phyloP scores from a whole-genome alignment of 2,797 vertebrate species.

The Sebastes cheni region DNA sequence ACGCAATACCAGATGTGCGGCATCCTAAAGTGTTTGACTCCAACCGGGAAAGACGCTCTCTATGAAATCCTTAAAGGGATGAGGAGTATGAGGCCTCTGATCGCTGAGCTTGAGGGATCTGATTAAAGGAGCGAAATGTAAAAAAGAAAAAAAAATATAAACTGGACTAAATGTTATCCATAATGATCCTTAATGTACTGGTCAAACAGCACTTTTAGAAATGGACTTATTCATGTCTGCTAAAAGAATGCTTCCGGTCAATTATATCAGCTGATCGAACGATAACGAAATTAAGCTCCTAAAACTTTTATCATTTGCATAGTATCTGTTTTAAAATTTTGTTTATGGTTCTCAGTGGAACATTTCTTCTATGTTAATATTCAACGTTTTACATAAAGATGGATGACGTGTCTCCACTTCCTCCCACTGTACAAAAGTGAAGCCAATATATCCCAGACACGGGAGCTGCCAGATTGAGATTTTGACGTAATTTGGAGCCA shows the following conservation, averaged over 20 bases:
- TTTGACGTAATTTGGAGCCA: too few relatives aligned
- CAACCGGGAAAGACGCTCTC: neutral
- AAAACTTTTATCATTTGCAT: neutral
- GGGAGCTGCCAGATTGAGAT: too few relatives aligned
- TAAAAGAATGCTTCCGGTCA: neutral
- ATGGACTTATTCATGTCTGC: neutral
- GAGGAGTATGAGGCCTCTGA: neutral
- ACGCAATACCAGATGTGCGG: neutral
- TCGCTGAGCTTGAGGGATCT: neutral
- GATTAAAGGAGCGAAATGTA: neutral
- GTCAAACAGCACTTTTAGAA: neutral
- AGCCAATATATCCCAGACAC: too few relatives aligned
- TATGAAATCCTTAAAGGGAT: constrained; percentile 1
- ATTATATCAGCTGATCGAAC: neutral
- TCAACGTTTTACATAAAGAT: too few relatives aligned
- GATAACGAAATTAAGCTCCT: neutral
- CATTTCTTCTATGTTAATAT: too few relatives aligned
- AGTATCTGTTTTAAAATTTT: neutral
- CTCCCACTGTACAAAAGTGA: too few relatives aligned
- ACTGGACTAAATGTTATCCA: neutral
- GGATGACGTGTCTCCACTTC: too few relatives aligned
- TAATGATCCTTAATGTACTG: neutral
- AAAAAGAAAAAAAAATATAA: neutral
- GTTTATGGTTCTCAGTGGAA: neutral
- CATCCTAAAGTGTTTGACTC: neutral